Evolutionary conservation across 2,888 invertebrate genomes (phyloP), one percentile per base, ranked within the genome.

Genomic region (Stictocephala bisonia): DNA sequence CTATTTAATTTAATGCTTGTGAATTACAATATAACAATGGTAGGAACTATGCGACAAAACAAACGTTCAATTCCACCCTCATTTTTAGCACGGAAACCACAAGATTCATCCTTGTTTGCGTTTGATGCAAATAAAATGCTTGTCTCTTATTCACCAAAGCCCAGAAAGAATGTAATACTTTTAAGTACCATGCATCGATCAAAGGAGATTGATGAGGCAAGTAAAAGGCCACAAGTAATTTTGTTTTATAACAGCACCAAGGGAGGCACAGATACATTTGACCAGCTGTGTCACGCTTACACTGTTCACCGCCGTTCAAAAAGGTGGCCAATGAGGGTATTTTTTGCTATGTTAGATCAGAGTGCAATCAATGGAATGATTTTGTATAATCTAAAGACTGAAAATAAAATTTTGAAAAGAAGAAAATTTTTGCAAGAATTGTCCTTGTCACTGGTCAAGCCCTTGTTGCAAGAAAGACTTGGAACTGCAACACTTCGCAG

Each of bases 41-140:
- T 75, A 40, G 77, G 77, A 41, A 77, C 77, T 18, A 40, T 79
- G 20, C 29, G 73, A 9, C 75, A 76, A 66, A 77, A 81, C 69
- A 82, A 81, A 76, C 67, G 74, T 48, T 79, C 81, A 73, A 77
- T 82, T 66, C 82, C 82, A 26, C 22, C 67, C 66, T 80, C 79
- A 68, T 81, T 83, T 76, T 71, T 79, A 22, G 76, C 76, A 24
- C 75, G 73, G 41, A 76, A 77, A 77, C 26, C n/a, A n/a, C 66
- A 75, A 53, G 77, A 76, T 70, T 75, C 79, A 11, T 76, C 78
- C 15, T 41, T 79, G n/a, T 80, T 81, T 77, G 80, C 79, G 9
- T 80, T 79, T 75, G 78, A 80, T 60, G 67, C 77, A 27, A 71
- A 80, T 31, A 66, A 69, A 24, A 81, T 78, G 41, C 75, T 79